Percentiles rank a stretch among this genome's conserved stretches.
These are phyloP conservation scores for Nyctereutes procyonoides DNA, from an alignment of 2,113 vertebrate genomes.

Conservation along the genomic window DNA sequence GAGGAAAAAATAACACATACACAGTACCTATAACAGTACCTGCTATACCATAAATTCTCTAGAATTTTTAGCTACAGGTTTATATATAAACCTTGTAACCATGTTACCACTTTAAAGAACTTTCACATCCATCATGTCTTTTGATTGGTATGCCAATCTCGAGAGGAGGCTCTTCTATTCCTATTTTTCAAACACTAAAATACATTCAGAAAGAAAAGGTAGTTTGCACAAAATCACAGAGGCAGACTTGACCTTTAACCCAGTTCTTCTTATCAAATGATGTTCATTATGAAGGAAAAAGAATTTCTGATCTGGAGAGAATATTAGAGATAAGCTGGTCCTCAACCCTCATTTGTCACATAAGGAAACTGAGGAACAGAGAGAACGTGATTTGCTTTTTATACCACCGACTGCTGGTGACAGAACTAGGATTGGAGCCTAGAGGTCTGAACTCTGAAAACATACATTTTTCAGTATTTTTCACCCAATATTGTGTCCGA, in stretches of 20 bases:
- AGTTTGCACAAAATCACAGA: not conserved
- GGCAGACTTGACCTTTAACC: not conserved
- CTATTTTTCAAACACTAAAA: slow-evolving; percentile 6
- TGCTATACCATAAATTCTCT: not conserved
- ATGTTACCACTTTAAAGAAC: not conserved
- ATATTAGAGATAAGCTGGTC: not conserved
- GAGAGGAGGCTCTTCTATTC: not conserved
- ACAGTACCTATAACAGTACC: not conserved
- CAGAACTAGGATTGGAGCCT: not conserved
- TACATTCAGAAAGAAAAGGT: not conserved
- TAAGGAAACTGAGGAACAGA: not conserved
- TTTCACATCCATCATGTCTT: not conserved
- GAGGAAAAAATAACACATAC: not conserved
- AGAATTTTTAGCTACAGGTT: not conserved
- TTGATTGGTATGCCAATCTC: not conserved
- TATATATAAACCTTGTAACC: not conserved
- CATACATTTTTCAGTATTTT: not conserved
- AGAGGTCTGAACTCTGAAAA: not conserved
- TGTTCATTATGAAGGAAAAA: not conserved
- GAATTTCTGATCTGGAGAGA: not conserved
- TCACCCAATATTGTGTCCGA: not conserved
- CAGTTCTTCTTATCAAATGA: not conserved
- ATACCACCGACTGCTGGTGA: not conserved
- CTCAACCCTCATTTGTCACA: not conserved
- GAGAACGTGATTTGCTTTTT: not conserved